Evolutionary conservation across 2,113 vertebrate species (phyloP).

Genomic region (Solea solea): DNA sequence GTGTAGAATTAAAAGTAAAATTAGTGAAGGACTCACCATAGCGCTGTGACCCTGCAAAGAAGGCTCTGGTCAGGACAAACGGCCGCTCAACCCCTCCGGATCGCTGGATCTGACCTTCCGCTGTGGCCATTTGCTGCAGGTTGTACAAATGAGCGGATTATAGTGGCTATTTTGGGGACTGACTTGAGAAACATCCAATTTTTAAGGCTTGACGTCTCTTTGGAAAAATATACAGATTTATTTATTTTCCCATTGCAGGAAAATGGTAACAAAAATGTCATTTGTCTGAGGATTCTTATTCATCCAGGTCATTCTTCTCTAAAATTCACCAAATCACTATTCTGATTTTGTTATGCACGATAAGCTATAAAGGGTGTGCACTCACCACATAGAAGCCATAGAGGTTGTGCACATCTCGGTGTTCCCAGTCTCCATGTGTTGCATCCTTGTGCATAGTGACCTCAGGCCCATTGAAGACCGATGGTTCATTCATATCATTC

Average conservation of each 20-base stretch:
- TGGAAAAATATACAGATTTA: too few species aligned
- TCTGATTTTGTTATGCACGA: too few species aligned
- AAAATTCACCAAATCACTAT: too few species aligned
- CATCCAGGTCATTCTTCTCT: too few species aligned
- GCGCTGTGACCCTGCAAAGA: conserved; percentile 94
- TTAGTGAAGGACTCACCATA: conserved; percentile 77
- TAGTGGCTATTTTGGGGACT: not conserved
- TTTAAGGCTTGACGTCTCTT: too few species aligned
- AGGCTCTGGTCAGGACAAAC: conserved; percentile 88
- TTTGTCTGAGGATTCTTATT: too few species aligned
- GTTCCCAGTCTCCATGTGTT: conserved; percentile 87
- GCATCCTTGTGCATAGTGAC: conserved; percentile 95
- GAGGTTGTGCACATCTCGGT: conserved; percentile 90
- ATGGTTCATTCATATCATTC: conserved; percentile 96
- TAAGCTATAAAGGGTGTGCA: not conserved
- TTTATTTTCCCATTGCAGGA: too few species aligned
- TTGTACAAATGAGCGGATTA: not conserved
- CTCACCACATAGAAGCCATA: conserved; percentile 93
- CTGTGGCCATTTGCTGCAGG: conserved; percentile 89
- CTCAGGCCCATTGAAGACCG: conserved; percentile 92
- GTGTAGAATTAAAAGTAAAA: too few species aligned
- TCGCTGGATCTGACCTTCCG: conserved; percentile 85
- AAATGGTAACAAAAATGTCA: too few species aligned
- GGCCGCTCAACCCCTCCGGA: conserved; percentile 88
- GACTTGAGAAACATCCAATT: too few species aligned